A percentile compares a stretch with the other conserved stretches of the same genome.
Conservation (phyloP, 2,888 invertebrate genomes). For the Folsomia candida region DNA sequence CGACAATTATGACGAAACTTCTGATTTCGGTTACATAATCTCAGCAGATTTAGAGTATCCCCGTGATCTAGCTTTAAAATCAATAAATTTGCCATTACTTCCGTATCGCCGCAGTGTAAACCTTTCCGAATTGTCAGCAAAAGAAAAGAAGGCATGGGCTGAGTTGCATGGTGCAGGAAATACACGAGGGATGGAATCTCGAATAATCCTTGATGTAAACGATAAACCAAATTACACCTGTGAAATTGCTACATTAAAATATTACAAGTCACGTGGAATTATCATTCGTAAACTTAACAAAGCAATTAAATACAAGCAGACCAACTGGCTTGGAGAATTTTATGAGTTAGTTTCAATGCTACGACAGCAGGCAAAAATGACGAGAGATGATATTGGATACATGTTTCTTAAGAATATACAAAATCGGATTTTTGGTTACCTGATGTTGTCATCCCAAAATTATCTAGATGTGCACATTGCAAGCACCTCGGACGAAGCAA, state of each 20-base stretch:
- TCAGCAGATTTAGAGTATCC: no score
- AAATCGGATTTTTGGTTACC: background rate
- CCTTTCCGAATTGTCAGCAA: no score
- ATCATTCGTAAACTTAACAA: background rate
- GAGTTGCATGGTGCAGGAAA: no score
- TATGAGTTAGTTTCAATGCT: background rate
- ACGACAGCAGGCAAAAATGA: background rate
- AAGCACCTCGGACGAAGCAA: background rate
- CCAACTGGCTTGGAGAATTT: background rate
- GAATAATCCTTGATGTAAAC: no score
- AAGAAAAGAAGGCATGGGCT: no score
- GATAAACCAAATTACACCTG: background rate
- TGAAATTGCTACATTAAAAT: background rate
- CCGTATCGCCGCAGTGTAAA: no score
- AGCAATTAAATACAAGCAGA: background rate
- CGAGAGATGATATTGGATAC: background rate
- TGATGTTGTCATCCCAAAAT: background rate
- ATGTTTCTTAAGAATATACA: background rate
- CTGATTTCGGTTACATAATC: no score
- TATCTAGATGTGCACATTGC: background rate
- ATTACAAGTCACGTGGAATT: background rate
- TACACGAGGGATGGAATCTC: no score
- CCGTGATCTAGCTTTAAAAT: no score
- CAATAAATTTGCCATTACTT: no score
- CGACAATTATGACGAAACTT: no score